Percentiles rank a stretch among this genome's conserved stretches.
Evolutionary conservation across 1,140 invertebrate genomes (phyloP).

Genomic region (Pentalonia nigronervosa): DNA sequence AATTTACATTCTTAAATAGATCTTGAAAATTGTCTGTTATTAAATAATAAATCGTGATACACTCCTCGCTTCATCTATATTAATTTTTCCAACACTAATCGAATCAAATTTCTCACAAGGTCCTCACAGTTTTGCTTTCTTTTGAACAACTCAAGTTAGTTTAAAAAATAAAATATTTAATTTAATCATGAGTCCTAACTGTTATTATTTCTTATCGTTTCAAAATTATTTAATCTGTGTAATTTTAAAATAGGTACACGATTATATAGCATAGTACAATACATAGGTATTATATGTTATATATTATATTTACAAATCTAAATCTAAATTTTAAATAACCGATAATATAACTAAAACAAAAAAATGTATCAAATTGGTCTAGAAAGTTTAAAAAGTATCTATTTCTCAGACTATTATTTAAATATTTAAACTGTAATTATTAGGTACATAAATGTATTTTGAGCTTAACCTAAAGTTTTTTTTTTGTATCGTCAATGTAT

Average conservation of each 20-base stretch:
- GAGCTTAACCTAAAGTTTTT: background rate
- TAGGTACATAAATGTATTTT: background rate
- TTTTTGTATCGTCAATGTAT: background rate
- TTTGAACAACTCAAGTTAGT: background rate
- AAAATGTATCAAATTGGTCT: background rate
- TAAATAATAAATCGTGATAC: background rate
- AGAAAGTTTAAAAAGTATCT: background rate
- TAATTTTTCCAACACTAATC: background rate
- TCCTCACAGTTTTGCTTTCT: background rate
- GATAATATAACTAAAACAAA: background rate
- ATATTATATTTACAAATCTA: background rate
- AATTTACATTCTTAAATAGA: background rate
- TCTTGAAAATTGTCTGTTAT: background rate
- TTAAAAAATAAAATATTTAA: background rate
- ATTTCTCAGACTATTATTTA: background rate
- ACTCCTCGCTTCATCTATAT: background rate
- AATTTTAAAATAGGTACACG: background rate
- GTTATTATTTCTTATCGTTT: background rate
- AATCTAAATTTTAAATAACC: background rate
- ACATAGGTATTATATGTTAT: too few species aligned
- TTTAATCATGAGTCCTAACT: background rate
- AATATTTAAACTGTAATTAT: background rate
- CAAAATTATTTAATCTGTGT: background rate
- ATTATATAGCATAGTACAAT: too few species aligned
- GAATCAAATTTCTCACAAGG: background rate